These are phyloP conservation scores for Drosophila longiperda DNA, from an alignment of 2,888 invertebrate species.

Conservation along the genomic window DNA sequence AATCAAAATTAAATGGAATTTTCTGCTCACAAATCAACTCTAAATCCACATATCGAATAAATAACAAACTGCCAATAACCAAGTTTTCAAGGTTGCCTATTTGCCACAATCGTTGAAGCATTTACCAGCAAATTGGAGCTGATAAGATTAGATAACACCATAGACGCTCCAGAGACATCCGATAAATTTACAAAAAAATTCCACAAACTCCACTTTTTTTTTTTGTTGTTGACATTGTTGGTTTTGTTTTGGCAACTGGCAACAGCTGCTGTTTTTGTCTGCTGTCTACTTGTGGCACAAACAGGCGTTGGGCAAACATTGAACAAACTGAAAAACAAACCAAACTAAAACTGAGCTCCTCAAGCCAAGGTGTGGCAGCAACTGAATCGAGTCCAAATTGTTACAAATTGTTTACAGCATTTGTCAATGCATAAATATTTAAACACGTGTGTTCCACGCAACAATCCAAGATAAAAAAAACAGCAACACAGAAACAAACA, in stretches of 20 bases:
- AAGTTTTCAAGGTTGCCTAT: slow-evolving; percentile 46
- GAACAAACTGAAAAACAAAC: slow-evolving; percentile 9
- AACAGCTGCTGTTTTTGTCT: slow-evolving; percentile 47
- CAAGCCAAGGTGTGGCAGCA: slow-evolving; percentile 27
- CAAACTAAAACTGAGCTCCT: slow-evolving; percentile 9
- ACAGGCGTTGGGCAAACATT: slow-evolving; percentile 34
- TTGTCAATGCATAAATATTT: slow-evolving; percentile 78
- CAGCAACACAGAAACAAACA: slow-evolving; percentile 20
- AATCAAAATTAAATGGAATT: not conserved
- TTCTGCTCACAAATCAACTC: slow-evolving; percentile 7
- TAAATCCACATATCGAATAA: slow-evolving; percentile 4
- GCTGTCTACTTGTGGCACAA: slow-evolving; percentile 39
- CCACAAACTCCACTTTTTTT: slow-evolving; percentile 2
- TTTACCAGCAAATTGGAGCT: slow-evolving; percentile 31
- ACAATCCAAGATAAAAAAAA: slow-evolving; percentile 21
- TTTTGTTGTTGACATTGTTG: slow-evolving; percentile 6
- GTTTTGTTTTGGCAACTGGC: slow-evolving; percentile 51
- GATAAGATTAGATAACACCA: slow-evolving; percentile 57
- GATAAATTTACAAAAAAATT: slow-evolving; percentile 41
- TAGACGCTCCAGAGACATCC: slow-evolving; percentile 24
- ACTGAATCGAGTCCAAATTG: slow-evolving; percentile 15
- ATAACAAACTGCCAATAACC: slow-evolving; percentile 4
- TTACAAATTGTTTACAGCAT: slow-evolving; percentile 73
- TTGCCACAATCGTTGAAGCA: slow-evolving; percentile 22
- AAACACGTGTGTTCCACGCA: slow-evolving; percentile 75